Evolutionary conservation across 2,797 vertebrate species (phyloP), one percentile per base, ranked within the genome.

Genomic region (Parambassis ranga): DNA sequence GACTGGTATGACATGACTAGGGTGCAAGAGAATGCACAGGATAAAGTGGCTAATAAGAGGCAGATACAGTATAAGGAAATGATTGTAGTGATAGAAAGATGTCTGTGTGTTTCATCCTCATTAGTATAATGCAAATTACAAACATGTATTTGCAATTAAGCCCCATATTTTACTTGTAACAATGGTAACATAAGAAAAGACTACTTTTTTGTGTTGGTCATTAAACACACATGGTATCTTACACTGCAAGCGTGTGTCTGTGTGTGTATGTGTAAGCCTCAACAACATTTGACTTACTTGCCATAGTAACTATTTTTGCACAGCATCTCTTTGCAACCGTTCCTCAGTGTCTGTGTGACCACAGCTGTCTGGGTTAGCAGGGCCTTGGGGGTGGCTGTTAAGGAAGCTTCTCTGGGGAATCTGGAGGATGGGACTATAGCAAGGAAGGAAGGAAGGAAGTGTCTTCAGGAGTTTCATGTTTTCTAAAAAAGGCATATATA

Each of bases 221-320:
- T 32, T 3, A 4, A 4, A 32, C 8, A 37, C 43, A 55, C 20
- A 41, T 6, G 3, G 6, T 32, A 20, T 6, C 2, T 52, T 7
- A 28, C 10, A 20, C 16, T 33, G 27, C n/a, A n/a, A n/a, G n/a
- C n/a, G n/a, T 46, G 24, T 38, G 4, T 51, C 28, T 50, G 14
- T 31, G 42, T 39, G 26, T 33, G 10, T 4, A 32, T 33, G 26
- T n/a, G 14, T n/a, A n/a, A n/a, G 31, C 15, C 38, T 18, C 7
- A 31, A 33, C 38, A 42, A 68, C 36, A 41, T 43, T 27, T 52
- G 16, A 26, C 47, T 74, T 56, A 10, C 24, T 37, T 15, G 27
- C 53, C n/a, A 47, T 22, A 10, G 52, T 36, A 56, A 43, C 71
- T 73, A 68, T 71, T 84, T 79, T 80, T 66, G 63, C 15, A 64